phyloP scores from a whole-genome alignment of 2,113 vertebrate species.

The Macrotis lagotis region DNA sequence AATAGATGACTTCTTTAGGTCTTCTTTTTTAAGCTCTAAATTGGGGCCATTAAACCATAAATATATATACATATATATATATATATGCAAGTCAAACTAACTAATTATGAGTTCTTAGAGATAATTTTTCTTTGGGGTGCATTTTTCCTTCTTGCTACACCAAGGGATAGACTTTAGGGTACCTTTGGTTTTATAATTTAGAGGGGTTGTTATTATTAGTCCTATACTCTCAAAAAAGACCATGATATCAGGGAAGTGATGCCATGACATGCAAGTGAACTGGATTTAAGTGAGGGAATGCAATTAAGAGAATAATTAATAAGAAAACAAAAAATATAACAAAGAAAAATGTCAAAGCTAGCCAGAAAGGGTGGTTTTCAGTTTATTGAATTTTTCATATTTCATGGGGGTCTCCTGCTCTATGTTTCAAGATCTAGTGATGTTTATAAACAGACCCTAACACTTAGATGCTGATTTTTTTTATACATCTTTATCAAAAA shows the following conservation, averaged over 20 bases:
- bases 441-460: not conserved
- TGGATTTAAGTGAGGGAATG: no score
- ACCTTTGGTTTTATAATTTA: conserved; percentile 14
- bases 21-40: not conserved
- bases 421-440: conserved; percentile 14
- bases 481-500: conserved; percentile 1
- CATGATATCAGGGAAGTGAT: no score
- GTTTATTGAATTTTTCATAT: conserved; percentile 20
- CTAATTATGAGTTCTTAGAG: not conserved
- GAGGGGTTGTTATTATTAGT: no score
- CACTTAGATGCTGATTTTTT: not conserved
- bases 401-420: not conserved
- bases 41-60: not conserved
- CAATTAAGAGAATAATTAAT: not conserved
- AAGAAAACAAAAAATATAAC: not conserved
- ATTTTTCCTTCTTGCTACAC: not conserved
- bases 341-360: not conserved
- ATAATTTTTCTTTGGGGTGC: not conserved
- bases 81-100: not conserved
- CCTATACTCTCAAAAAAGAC: no score
- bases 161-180: not conserved
- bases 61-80: no score
- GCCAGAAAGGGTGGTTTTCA: not conserved
- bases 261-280: no score
- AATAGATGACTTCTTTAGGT: not conserved